Conservation (phyloP, 2,888 invertebrate genomes). For the Zygogramma bicolorata region DNA sequence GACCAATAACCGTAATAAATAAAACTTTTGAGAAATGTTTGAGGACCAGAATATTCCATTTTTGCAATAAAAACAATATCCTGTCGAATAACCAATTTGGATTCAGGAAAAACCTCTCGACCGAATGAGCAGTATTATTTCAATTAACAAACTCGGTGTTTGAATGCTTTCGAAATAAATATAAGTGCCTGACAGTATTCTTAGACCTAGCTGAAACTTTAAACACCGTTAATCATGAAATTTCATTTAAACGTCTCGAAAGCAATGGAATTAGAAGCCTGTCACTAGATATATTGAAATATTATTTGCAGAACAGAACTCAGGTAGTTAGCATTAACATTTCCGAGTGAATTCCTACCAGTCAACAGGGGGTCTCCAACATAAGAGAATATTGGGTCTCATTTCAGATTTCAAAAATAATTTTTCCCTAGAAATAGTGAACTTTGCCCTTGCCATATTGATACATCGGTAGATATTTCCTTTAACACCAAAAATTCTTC, state of each 20-base stretch:
- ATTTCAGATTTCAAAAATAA: too few species aligned
- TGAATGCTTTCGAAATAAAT: slow-evolving; percentile 9
- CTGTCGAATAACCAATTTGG: too few species aligned
- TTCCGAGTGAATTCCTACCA: slow-evolving; percentile 9
- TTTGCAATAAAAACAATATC: slow-evolving; percentile 6
- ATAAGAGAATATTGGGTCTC: too few species aligned
- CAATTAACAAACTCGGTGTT: too few species aligned
- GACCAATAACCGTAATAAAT: too few species aligned
- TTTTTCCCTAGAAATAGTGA: too few species aligned
- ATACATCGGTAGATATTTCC: too few species aligned
- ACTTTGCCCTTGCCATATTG: too few species aligned
- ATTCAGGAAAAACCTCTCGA: slow-evolving; percentile 4
- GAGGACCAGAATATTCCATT: not conserved
- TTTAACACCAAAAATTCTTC: too few species aligned
- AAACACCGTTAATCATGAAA: slow-evolving; percentile 11
- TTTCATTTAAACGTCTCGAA: too few species aligned
- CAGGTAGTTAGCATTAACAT: not conserved
- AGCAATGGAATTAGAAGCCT: too few species aligned
- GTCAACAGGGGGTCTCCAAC: not conserved
- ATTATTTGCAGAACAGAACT: not conserved
- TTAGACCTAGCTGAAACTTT: not conserved
- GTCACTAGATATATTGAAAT: too few species aligned
- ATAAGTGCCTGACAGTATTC: slow-evolving; percentile 12
- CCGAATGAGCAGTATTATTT: not conserved
- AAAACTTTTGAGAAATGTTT: slow-evolving; percentile 18